Percentiles rank a stretch among this genome's conserved stretches.
These are phyloP conservation scores for Pocillopora damicornis DNA, from an alignment of 64 coral and sea anemone species.

Conservation along the genomic window DNA sequence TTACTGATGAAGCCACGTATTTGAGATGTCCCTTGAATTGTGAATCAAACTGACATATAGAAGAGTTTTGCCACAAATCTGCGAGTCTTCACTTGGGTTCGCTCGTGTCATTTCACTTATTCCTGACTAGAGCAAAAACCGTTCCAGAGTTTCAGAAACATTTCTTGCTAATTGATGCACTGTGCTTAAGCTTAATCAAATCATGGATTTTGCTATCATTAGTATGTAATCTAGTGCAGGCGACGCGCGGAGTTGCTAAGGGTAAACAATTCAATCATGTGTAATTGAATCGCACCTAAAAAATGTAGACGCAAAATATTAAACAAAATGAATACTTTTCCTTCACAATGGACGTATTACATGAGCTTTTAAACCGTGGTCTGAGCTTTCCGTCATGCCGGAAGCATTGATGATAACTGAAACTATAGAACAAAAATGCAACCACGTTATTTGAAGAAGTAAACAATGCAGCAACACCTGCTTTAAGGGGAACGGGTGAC, in stretches of 20 bases:
- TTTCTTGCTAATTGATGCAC: neutral
- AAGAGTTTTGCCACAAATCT: too few relatives aligned
- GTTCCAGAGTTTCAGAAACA: neutral
- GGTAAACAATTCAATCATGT: neutral
- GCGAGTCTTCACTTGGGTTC: neutral
- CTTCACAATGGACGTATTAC: neutral
- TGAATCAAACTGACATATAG: too few relatives aligned
- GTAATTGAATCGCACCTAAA: neutral
- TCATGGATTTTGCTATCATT: constrained; percentile 1
- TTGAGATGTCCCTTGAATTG: neutral
- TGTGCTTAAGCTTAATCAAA: neutral
- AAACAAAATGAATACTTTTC: neutral
- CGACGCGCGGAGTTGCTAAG: neutral
- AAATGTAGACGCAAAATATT: neutral
- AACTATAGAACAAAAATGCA: neutral
- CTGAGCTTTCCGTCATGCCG: constrained; percentile 1
- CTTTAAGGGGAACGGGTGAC: neutral
- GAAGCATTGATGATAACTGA: neutral
- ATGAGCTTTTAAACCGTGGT: neutral
- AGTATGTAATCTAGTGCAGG: neutral
- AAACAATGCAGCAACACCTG: constrained; percentile 24
- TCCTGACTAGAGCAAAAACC: neutral
- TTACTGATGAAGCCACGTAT: neutral
- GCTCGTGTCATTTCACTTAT: neutral
- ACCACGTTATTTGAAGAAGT: constrained; percentile 21